phyloP scores from a whole-genome alignment of 2,888 invertebrate genomes.

The Sphaerophoria rueppellii region DNA sequence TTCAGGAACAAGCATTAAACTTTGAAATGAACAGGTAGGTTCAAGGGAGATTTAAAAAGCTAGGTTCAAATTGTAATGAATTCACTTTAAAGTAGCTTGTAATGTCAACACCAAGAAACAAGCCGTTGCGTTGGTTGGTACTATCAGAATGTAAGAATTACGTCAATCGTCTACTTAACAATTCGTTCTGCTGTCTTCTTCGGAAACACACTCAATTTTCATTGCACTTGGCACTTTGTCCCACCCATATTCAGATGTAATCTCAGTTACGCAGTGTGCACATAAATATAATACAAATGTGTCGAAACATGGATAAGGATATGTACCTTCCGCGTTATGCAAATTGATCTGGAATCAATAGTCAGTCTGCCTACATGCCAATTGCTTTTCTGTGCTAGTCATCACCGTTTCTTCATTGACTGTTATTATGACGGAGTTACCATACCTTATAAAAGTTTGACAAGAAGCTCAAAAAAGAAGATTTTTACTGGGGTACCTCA shows the following conservation, averaged over 20 bases:
- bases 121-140: not conserved
- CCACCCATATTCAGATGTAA: not conserved
- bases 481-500: too few species aligned
- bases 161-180: not conserved
- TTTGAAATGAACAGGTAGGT: too few species aligned
- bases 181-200: not conserved
- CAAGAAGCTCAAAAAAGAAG: too few species aligned
- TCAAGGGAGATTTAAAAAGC: too few species aligned
- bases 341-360: slow-evolving; percentile 61
- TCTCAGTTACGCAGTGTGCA: not conserved
- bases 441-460: not conserved
- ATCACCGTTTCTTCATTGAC: not conserved
- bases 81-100: not conserved
- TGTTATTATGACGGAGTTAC: not conserved
- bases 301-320: not conserved
- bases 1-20: too few species aligned
- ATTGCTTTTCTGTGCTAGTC: not conserved
- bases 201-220: not conserved
- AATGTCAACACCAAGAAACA: not conserved
- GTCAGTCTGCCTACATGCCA: slow-evolving; percentile 46
- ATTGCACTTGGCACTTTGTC: slow-evolving; percentile 19
- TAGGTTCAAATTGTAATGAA: too few species aligned
- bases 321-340: slow-evolving; percentile 25
- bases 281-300: not conserved
- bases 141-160: not conserved